These are phyloP conservation scores for Drosophila trapezifrons DNA, from an alignment of 1,140 invertebrate genomes.

Conservation along the genomic window DNA sequence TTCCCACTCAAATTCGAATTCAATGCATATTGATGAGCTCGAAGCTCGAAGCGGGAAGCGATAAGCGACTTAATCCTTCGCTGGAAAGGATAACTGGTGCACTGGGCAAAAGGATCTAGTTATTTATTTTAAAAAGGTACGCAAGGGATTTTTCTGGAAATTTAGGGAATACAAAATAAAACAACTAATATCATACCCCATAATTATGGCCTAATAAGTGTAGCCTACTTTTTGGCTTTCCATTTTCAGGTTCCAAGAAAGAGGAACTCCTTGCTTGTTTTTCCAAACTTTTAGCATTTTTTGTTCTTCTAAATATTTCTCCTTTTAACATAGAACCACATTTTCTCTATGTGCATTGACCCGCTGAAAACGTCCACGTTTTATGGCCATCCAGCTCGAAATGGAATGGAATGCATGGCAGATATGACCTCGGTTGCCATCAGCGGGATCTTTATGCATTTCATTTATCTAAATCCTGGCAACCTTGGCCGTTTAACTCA, in stretches of 20 bases:
- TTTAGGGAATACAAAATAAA: accelerated
- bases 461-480: slow-evolving; percentile 35
- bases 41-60: slow-evolving; percentile 4
- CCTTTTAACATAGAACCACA: not conserved
- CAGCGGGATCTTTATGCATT: slow-evolving; percentile 38
- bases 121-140: not conserved
- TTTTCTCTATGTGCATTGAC: not conserved
- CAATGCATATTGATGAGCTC: slow-evolving; percentile 75
- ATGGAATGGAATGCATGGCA: slow-evolving; percentile 12
- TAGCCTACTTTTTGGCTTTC: not conserved
- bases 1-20: slow-evolving; percentile 48
- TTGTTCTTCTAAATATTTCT: not conserved
- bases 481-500: slow-evolving; percentile 60
- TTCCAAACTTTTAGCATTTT: not conserved
- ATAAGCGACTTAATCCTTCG: slow-evolving; percentile 21
- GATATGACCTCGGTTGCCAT: slow-evolving; percentile 21
- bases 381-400: slow-evolving; percentile 10
- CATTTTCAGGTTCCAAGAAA: not conserved
- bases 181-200: not conserved
- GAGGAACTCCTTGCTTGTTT: not conserved
- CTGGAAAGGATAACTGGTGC: not conserved
- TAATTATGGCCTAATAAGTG: not conserved
- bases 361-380: not conserved
- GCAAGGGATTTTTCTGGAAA: no score
- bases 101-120: not conserved